Evolutionary conservation across 2,797 vertebrate species (phyloP).

Genomic region (Muscicapa comitata): DNA sequence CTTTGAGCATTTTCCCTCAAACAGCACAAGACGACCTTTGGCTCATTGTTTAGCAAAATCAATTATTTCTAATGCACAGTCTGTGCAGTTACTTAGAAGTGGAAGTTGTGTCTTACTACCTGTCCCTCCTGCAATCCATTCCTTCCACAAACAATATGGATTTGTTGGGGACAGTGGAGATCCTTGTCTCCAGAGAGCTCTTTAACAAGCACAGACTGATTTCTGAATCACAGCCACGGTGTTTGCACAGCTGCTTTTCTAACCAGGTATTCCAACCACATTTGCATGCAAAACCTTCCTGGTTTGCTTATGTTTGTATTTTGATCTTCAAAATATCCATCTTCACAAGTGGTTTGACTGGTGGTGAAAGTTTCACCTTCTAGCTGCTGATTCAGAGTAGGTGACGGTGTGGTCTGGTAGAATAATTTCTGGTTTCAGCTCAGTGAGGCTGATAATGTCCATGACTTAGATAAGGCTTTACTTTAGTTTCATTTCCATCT

Average conservation of each 20-base stretch:
- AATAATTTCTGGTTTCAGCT: background rate
- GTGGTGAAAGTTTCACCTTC: background rate
- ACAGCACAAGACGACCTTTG: background rate
- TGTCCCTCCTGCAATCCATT: background rate
- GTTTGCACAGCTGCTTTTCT: background rate
- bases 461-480: background rate
- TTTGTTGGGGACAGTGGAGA: background rate
- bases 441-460: background rate
- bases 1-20: background rate
- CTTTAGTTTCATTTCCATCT: background rate
- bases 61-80: background rate
- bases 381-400: background rate
- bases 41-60: background rate
- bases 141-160: background rate
- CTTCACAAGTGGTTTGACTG: background rate
- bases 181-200: background rate
- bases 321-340: background rate
- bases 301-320: background rate
- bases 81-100: background rate
- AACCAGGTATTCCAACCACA: background rate
- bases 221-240: background rate
- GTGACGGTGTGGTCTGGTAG: background rate
- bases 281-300: background rate
- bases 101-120: background rate
- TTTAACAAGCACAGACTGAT: background rate